Base-by-base conservation (phyloP, 2,797 vertebrate genomes). In the Neosilurus mollespiculum region DNA sequence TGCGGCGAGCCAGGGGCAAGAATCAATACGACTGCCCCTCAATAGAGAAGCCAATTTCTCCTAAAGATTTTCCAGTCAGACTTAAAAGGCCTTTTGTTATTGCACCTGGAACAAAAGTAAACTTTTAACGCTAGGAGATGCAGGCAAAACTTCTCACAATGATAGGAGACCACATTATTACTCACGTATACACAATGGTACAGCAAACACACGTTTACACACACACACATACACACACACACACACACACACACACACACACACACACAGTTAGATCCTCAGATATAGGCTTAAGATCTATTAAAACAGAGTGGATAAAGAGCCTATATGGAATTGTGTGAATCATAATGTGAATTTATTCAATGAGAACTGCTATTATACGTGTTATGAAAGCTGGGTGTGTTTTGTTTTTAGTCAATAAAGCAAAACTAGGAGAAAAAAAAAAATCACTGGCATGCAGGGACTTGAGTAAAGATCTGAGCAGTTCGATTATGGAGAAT, bases 51-150 rank as follows among this genome's bases (percentile, higher is more conserved):
- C 94, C 94, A 93, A 95, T 94, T 94, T 93, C 92, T 93, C 90
- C 91, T 93, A 94, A 94, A 95, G 94, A 94, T 95, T 95, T 94
- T 93, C 88, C 92, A 93, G 93, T 92, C 92, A 87, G 90, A 93
- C 93, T 94, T 94, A 93, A 94, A 95, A 94, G 93, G 91, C 91
- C 92, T 93, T 94, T 94, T 93, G 93, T 94, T 93, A 93, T 92
- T 93, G 92, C 92, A 93, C 91, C 90, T 93, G 91, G 91, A 93
- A 94, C 91, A 93, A 93, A 94, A 94, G 93, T 93, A 93, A 93
- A 94, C 93, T 94, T 94, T 92, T 75, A 84, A 88, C 89, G 89
- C 76, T 67, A 82, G 84, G 84, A 85, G 64, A 82, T 69, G 78
- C 83, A 53, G 81, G 34, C 70, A 49, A 83, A 82, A 85, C 71